Base-by-base conservation (phyloP, 2,888 invertebrate species). In the Orchesella flavescens region DNA sequence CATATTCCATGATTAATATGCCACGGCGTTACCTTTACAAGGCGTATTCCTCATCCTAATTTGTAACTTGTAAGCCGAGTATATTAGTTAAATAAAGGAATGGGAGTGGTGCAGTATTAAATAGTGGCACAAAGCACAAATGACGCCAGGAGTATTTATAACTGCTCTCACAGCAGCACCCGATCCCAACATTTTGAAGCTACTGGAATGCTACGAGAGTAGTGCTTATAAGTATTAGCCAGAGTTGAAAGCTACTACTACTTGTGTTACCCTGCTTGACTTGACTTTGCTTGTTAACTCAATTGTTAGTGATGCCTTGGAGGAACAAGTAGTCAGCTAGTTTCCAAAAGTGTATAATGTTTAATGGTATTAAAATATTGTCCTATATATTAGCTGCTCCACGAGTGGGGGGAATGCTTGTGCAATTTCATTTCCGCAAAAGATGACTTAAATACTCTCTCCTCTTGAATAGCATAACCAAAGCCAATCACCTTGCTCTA, bases 1-100 rank as follows among this genome's bases (percentile, higher is more conserved):
- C 81, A 81, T 77, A 77, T 75, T 75, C 81, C 46, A 71, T 81
- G 75, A 81, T 81, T 81, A 81, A 81, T 75, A 81, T 81, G 81
- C 75, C 75, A 81, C 53, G 53, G 75, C 63, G 71, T 68, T 34
- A 71, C 69, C 81, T 81, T 75, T 43, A 53, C 81, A 23, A 77
- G n/a, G 61, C 61, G 49, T 77, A 13, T 61, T 79, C 24, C 21
- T 69, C 61, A 71, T 69, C 49, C 66, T 69, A 71, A 75, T 75
- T 63, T 75, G 63, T 69, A 71, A 75, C 65, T 63, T 75, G 63
- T 63, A 65, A 63, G 75, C 65, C 19, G 23, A 61, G 61, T 57
- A 19, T 57, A 61, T 13, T 24, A 24, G 61, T 24, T 24, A 61
- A 61, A 61, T 24, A 61, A 61, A 61, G 24, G 21, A 24, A 34